Evolutionary conservation across 1,140 invertebrate species (phyloP).

Genomic region (Drosophila dunni): DNA sequence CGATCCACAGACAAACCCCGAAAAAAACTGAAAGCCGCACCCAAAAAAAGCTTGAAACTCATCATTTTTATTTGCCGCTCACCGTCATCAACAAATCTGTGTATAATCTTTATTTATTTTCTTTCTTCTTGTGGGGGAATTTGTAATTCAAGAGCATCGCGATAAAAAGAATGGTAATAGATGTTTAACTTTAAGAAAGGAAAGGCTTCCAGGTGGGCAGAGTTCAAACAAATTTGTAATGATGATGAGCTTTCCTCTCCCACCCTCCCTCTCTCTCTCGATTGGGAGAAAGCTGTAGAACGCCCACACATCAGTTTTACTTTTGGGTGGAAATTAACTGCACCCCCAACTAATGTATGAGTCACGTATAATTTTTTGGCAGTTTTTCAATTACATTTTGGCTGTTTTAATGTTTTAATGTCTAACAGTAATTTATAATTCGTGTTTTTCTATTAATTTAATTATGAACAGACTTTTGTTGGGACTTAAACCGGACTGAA

Average conservation of each 20-base stretch:
- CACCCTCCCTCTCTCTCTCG: background rate
- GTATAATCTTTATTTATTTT: slow-evolving; percentile 6
- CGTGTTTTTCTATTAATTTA: slow-evolving; percentile 43
- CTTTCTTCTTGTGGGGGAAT: background rate
- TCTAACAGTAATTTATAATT: slow-evolving; percentile 17
- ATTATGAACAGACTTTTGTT: slow-evolving; percentile 3
- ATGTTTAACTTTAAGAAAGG: slow-evolving; percentile 30
- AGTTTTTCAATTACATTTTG: slow-evolving; percentile 40
- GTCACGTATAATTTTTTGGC: slow-evolving; percentile 3
- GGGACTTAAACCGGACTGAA: slow-evolving; percentile 33
- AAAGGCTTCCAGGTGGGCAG: slow-evolving; percentile 34
- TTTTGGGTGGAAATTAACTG: slow-evolving; percentile 18
- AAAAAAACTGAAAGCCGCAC: slow-evolving; percentile 34
- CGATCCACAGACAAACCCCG: slow-evolving; percentile 12
- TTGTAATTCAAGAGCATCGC: slow-evolving; percentile 70
- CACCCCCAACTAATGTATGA: slow-evolving; percentile 23
- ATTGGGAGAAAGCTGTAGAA: slow-evolving; percentile 43
- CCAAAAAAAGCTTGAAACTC: slow-evolving; percentile 12
- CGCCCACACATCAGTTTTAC: slow-evolving; percentile 29
- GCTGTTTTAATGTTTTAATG: slow-evolving; percentile 4
- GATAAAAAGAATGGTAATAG: slow-evolving; percentile 60
- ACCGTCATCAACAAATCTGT: slow-evolving; percentile 10
- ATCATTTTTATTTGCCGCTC: slow-evolving; percentile 34
- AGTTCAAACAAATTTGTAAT: slow-evolving; percentile 49
- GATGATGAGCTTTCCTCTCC: slow-evolving; percentile 48